Evolutionary conservation across 1,140 invertebrate genomes (phyloP).

Genomic region (Atta cephalotes): DNA sequence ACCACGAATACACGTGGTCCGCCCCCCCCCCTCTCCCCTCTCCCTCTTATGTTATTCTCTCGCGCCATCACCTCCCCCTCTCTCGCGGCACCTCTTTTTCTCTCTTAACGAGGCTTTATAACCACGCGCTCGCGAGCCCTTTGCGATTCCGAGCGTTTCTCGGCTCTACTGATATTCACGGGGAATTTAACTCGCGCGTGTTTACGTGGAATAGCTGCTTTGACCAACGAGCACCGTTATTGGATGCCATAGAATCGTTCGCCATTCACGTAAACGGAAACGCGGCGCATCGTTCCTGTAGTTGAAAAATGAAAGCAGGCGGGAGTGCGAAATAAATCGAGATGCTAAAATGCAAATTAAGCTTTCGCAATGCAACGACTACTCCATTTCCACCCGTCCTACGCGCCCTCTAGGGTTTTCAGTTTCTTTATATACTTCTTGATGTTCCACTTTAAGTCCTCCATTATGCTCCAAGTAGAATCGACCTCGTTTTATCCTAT

Average conservation of each 20-base stretch:
- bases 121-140: slow-evolving; percentile 35
- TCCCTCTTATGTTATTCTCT: neutral
- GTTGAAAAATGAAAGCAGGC: neutral
- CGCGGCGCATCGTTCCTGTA: neutral
- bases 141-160: slow-evolving; percentile 48
- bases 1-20: slow-evolving; percentile 48
- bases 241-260: neutral
- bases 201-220: slow-evolving; percentile 5
- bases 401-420: too few relatives aligned
- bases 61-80: neutral
- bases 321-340: slow-evolving; percentile 15
- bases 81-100: too few relatives aligned
- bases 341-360: slow-evolving; percentile 35
- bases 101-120: slow-evolving; percentile 31
- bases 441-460: slow-evolving; percentile 57
- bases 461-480: slow-evolving; percentile 53
- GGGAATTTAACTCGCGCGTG: slow-evolving; percentile 42
- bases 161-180: slow-evolving; percentile 26
- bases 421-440: slow-evolving; percentile 52
- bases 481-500: slow-evolving; percentile 64
- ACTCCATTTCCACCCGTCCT: neutral
- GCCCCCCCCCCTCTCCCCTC: too few relatives aligned
- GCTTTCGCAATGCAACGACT: neutral
- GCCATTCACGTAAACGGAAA: neutral
- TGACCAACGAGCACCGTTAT: slow-evolving; percentile 19